Evolutionary conservation across 37 sponge, comb jelly and placozoan species (phyloP), one percentile per base, ranked within the genome.

Genomic region (Amphimedon queenslandica): DNA sequence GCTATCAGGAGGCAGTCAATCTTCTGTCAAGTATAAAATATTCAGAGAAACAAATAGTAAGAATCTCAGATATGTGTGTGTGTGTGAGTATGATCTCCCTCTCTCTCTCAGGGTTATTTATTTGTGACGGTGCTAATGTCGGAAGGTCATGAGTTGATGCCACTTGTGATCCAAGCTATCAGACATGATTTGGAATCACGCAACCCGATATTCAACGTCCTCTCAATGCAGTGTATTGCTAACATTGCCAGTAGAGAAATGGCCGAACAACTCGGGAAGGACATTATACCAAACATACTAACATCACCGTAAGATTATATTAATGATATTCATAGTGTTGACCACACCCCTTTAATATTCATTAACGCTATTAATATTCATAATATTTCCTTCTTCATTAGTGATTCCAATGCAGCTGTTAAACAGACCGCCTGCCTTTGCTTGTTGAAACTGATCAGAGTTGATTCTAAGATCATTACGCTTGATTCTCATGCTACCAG

Each of bases 41-140:
- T 69, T 86, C 97, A 41, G 97, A 96, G 81, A 96, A 96, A 66
- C 97, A 96, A 74, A 96, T 96, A 38, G 96, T 94, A 42, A 87
- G 94, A 82, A 1, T 27, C 53, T 47, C 8, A 13, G 3, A 25
- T 67, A 37, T 57, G 51, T 37, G 78, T 39, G 41, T n/a, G 28
- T 63, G 32, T 10, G 13, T n/a, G 24, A 10, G 18, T n/a, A 18
- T 3, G 2, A 25, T 37, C 40, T 36, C 56, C 13, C 53, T 18
- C 53, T 42, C 67, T 11, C 77, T n/a, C n/a, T n/a, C n/a, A 94
- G 95, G 97, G 97, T 55, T 96, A 96, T 58, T 80, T 96, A 37
- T 96, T 96, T 80, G 90, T 96, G 24, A 84, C 91, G 24, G 97
- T 96, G 38, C 55, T 96, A 61, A 82, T 93, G 24, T 80, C 83